phyloP scores from a whole-genome alignment of 2,888 invertebrate genomes.

The Ectemnius continuus region DNA sequence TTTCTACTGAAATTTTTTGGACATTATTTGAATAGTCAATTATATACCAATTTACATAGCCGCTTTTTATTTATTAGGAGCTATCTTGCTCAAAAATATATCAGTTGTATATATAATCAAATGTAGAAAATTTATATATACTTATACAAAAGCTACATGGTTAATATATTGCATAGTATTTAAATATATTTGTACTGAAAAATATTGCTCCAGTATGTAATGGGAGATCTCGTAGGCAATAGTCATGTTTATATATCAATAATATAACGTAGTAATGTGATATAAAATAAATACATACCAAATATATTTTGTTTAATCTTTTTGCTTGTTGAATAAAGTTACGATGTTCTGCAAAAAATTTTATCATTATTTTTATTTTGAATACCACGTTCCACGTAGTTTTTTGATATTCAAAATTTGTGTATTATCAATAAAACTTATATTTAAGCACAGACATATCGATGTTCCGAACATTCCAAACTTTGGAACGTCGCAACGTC shows the following conservation, averaged over 20 bases:
- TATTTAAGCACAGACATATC: conserved; percentile 27
- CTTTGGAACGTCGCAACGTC: too few relatives aligned
- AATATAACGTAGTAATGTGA: conserved; percentile 56
- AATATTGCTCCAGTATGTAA: conserved; percentile 53
- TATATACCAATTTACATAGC: conserved; percentile 48
- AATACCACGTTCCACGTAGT: too few relatives aligned
- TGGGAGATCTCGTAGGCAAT: conserved; percentile 62
- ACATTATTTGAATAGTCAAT: conserved; percentile 65
- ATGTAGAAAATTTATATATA: conserved; percentile 58
- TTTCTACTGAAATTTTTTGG: conserved; percentile 62
- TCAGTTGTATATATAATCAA: conserved; percentile 63
- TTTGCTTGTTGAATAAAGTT: conserved; percentile 6
- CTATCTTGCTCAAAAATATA: conserved; percentile 61
- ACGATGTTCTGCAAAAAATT: conserved; percentile 14
- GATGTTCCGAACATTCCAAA: conserved; percentile 84
- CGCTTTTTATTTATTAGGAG: conserved; percentile 58
- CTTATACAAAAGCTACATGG: conserved; percentile 47
- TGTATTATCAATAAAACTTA: too few relatives aligned
- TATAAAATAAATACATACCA: conserved; percentile 55
- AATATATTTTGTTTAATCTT: conserved; percentile 23
- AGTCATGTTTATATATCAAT: conserved; percentile 58
- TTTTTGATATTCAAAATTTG: too few relatives aligned
- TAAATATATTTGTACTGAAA: conserved; percentile 64
- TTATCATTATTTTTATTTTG: conserved; percentile 17
- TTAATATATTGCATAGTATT: conserved; percentile 66